Evolutionary conservation across 2,888 invertebrate genomes (phyloP), one percentile per base, ranked within the genome.

Genomic region (Choreutis nemorana): DNA sequence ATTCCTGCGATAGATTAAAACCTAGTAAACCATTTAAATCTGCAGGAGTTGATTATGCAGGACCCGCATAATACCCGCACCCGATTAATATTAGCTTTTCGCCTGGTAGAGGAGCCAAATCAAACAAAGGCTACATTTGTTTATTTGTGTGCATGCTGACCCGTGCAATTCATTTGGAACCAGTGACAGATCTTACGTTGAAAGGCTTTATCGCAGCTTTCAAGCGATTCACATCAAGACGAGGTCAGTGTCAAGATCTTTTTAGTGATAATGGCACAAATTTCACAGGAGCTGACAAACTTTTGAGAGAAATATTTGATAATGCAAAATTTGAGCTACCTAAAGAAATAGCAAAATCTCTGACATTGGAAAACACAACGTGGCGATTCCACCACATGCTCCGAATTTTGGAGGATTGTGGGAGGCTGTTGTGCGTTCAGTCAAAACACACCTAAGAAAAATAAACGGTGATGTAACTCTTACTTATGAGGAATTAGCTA

Each of bases 81-180:
- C n/a, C n/a, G 2, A 31, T 44, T 8, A 37, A 40, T 25, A 40
- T 44, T 2, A 26, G 36, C 22, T 34, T 38, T 31, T 39, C 38
- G 15, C 37, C 34, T 13, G 41, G 39, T 4, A 23, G 42, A 32
- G 40, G 42, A 13, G 8, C 31, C 1, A 36, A 40, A 27, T 33
- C 39, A 2, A 38, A 33, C 12, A 45, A 45, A 20, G 38, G 37
- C 11, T 42, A 41, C 16, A 38, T 37, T n/a, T n/a, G n/a, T n/a
- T n/a, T n/a, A n/a, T n/a, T n/a, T n/a, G n/a, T n/a, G n/a, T n/a
- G n/a, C n/a, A 18, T 41, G 43, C 31, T 33, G 0, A 44, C 48
- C 0, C 35, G 38, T 5, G 52, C 49, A 0, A 31, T 50, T 4
- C 52, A 53, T 28, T 22, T 55, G 0, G 55, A 57, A 28, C 31